Conservation (phyloP, 2,888 invertebrate genomes). For the Luffia ferchaultella region DNA sequence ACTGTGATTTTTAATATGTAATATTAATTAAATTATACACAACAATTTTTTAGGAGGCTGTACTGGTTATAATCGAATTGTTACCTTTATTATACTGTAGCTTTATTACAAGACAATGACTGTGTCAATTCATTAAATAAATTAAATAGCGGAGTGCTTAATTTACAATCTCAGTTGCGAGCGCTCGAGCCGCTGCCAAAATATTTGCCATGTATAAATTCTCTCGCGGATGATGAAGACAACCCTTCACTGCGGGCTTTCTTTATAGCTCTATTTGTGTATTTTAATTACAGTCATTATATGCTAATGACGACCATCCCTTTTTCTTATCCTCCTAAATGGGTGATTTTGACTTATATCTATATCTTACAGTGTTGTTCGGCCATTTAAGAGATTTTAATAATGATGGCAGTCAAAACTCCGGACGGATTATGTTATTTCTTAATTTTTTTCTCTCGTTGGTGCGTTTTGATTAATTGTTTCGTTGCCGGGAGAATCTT, state of each 20-base stretch:
- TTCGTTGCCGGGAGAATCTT: constrained; percentile 36
- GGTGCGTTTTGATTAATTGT: constrained; percentile 59
- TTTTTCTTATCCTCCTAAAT: constrained; percentile 67
- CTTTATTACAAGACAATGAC: constrained; percentile 26
- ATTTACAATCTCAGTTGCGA: constrained; percentile 31
- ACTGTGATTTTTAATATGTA: not conserved
- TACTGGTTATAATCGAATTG: not conserved
- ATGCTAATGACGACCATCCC: constrained; percentile 67
- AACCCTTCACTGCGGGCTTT: constrained; percentile 61
- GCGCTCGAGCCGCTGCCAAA: constrained; percentile 46
- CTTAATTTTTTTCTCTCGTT: constrained; percentile 31
- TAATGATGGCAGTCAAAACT: constrained; percentile 41
- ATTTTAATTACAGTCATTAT: constrained; percentile 78
- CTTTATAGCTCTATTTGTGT: constrained; percentile 75
- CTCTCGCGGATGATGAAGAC: constrained; percentile 58
- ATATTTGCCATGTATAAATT: constrained; percentile 65
- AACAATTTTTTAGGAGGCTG: not conserved
- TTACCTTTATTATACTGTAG: not conserved
- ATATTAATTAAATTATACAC: not conserved
- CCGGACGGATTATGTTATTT: constrained; percentile 35
- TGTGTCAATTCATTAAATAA: constrained; percentile 65
- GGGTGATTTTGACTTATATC: constrained; percentile 63
- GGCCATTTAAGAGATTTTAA: constrained; percentile 57
- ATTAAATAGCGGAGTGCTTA: constrained; percentile 60
- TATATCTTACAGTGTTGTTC: constrained; percentile 46